phyloP scores from a whole-genome alignment of 1,140 invertebrate species.

The Octopus sinensis region DNA sequence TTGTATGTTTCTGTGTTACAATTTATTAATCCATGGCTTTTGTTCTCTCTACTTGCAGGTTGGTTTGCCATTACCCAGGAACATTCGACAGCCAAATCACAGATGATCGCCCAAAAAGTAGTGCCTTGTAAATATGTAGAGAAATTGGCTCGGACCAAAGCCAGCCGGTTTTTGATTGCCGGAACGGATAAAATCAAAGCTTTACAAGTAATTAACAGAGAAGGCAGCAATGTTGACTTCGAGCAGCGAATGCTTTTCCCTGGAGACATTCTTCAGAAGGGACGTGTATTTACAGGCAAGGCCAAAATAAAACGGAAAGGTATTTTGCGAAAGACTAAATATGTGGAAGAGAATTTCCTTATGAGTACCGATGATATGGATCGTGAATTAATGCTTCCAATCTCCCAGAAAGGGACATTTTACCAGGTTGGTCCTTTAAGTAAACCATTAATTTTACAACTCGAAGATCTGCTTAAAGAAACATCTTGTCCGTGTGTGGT shows the following conservation, averaged over 20 bases:
- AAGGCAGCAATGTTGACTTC: conserved; percentile 17
- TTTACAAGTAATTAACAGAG: conserved; percentile 21
- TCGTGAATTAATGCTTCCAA: conserved; percentile 36
- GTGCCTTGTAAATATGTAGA: conserved; percentile 30
- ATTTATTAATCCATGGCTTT: too few species aligned
- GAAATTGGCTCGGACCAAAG: conserved; percentile 27
- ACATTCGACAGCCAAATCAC: not conserved
- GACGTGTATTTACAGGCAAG: conserved; percentile 29
- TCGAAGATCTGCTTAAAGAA: conserved; percentile 31
- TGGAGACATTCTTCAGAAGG: conserved; percentile 35
- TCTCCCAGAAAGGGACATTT: conserved; percentile 34
- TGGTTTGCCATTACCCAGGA: not conserved
- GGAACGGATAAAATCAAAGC: conserved; percentile 30
- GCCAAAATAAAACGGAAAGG: conserved; percentile 30
- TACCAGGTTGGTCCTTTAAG: conserved; percentile 23
- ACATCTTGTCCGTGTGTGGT: conserved; percentile 31
- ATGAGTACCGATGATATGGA: conserved; percentile 39
- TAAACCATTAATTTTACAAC: conserved; percentile 29
- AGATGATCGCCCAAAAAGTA: conserved; percentile 18
- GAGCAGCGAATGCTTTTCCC: conserved; percentile 32
- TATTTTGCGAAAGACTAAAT: conserved; percentile 26
- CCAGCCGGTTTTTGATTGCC: conserved; percentile 34
- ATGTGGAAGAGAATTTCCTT: conserved; percentile 32
- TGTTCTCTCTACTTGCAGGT: not conserved
- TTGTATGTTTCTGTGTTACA: too few species aligned